These are phyloP conservation scores for Larimichthys crocea DNA, from an alignment of 2,113 vertebrate genomes.

Conservation along the genomic window DNA sequence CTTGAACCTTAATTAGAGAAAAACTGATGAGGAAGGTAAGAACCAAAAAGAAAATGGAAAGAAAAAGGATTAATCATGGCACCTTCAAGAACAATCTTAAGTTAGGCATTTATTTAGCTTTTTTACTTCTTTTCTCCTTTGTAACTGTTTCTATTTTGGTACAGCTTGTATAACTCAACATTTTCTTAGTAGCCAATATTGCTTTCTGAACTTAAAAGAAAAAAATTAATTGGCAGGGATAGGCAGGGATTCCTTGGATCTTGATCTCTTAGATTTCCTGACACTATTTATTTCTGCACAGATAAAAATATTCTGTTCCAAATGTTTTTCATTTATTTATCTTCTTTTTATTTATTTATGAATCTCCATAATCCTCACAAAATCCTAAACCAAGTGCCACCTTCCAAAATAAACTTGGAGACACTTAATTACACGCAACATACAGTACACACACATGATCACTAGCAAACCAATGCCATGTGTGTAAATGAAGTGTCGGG, in stretches of 20 bases:
- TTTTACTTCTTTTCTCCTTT: not conserved
- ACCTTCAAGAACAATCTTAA: not conserved
- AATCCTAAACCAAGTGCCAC: not conserved
- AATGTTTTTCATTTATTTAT: not conserved
- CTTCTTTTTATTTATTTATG: constrained; percentile 1
- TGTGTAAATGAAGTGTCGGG: not conserved
- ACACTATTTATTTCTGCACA: not conserved
- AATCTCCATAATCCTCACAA: not conserved
- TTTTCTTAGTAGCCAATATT: not conserved
- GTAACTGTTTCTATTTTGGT: constrained; percentile 12
- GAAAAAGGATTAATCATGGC: not conserved
- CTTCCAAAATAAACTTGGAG: not conserved
- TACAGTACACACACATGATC: constrained; percentile 3
- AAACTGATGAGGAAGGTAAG: constrained; percentile 5
- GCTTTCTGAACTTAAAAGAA: not conserved
- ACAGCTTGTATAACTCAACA: not conserved
- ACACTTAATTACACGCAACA: not conserved
- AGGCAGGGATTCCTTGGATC: constrained; percentile 7
- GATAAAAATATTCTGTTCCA: constrained; percentile 5
- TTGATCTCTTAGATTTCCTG: not conserved
- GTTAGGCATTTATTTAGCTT: not conserved
- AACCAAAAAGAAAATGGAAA: not conserved
- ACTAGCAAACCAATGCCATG: not conserved
- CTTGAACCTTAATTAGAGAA: constrained; percentile 2
- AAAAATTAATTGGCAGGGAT: not conserved